These are phyloP conservation scores for Dromococcyx pavoninus DNA, from an alignment of 2,797 vertebrate genomes.

Conservation along the genomic window DNA sequence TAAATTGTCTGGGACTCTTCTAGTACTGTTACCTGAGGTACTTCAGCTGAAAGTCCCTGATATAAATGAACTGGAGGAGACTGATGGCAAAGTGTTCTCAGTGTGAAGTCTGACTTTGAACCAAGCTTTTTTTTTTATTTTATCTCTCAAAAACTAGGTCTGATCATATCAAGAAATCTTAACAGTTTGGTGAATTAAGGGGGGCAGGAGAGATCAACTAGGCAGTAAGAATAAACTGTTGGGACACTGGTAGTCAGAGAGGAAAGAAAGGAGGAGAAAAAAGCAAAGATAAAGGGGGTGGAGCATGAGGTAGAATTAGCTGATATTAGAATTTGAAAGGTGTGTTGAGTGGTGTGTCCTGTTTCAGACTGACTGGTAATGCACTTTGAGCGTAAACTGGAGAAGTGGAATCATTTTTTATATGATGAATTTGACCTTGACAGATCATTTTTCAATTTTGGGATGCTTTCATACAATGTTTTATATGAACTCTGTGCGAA, in stretches of 20 bases:
- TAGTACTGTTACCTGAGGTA: background rate
- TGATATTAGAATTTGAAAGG: background rate
- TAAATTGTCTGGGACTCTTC: background rate
- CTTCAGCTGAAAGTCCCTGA: conserved; percentile 16
- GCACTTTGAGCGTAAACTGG: background rate
- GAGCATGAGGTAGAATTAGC: background rate
- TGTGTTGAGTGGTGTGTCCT: background rate
- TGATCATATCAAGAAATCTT: background rate
- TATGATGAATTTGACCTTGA: background rate
- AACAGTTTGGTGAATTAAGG: background rate
- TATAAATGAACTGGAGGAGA: background rate
- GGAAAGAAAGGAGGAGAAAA: background rate
- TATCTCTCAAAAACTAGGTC: background rate
- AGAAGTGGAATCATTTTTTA: background rate
- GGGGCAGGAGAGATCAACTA: background rate
- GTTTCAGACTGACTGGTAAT: background rate
- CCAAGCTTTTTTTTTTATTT: background rate
- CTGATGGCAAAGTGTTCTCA: background rate
- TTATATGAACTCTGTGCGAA: background rate
- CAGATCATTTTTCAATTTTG: background rate
- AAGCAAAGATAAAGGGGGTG: fast-evolving
- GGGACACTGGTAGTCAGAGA: background rate
- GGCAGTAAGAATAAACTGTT: background rate
- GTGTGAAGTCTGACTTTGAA: background rate
- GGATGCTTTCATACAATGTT: background rate